Evolutionary conservation across 1,140 invertebrate genomes (phyloP).

Genomic region (Drosophila guanche): DNA sequence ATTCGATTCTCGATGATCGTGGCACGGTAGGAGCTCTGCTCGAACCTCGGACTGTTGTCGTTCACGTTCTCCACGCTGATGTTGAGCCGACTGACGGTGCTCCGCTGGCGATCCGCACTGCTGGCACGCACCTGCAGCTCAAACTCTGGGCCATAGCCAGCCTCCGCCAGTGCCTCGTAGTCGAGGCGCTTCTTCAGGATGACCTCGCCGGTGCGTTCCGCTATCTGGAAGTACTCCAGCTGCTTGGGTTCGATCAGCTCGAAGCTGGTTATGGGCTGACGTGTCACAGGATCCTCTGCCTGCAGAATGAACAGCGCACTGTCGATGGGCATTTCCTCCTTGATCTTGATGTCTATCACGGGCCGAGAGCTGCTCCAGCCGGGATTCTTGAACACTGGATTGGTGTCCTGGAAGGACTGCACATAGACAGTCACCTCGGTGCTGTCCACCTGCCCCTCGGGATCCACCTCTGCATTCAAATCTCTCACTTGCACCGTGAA

Average conservation of each 20-base stretch:
- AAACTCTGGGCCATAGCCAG: slow-evolving; percentile 86
- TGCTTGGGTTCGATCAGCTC: slow-evolving; percentile 84
- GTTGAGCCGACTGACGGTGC: slow-evolving; percentile 87
- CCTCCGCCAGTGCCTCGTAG: slow-evolving; percentile 87
- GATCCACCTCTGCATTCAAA: slow-evolving; percentile 87
- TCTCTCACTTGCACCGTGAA: slow-evolving; percentile 90
- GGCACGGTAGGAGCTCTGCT: slow-evolving; percentile 88
- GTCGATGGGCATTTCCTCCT: slow-evolving; percentile 91
- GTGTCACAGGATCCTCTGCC: slow-evolving; percentile 89
- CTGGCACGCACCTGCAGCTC: slow-evolving; percentile 89
- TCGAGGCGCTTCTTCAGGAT: slow-evolving; percentile 89
- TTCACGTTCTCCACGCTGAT: slow-evolving; percentile 91
- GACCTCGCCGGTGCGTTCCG: slow-evolving; percentile 88
- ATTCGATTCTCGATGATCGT: slow-evolving; percentile 88
- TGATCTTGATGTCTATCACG: slow-evolving; percentile 87
- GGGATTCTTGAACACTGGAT: slow-evolving; percentile 89
- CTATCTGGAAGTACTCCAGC: slow-evolving; percentile 85
- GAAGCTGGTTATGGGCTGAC: slow-evolving; percentile 86
- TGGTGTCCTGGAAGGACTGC: slow-evolving; percentile 91
- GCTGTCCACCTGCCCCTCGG: slow-evolving; percentile 87
- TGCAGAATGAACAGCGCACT: slow-evolving; percentile 89
- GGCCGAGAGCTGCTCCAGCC: slow-evolving; percentile 88
- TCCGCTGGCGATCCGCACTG: slow-evolving; percentile 87
- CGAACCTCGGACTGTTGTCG: slow-evolving; percentile 91
- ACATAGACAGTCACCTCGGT: slow-evolving; percentile 91